These are phyloP conservation scores for Bombus superbus DNA, from an alignment of 1,140 invertebrate species.

Conservation along the genomic window DNA sequence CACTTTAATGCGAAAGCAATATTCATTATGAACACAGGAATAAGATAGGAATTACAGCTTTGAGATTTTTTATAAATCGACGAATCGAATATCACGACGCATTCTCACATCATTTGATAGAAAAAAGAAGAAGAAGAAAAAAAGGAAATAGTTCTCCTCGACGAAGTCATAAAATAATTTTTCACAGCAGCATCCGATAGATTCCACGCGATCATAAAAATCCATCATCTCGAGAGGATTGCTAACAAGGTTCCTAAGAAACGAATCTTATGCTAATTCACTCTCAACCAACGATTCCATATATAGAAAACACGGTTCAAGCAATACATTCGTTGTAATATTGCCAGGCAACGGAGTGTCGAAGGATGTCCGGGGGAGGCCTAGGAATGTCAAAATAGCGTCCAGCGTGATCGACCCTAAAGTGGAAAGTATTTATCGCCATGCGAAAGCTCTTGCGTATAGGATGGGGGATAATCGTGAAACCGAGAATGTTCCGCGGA, in stretches of 20 bases:
- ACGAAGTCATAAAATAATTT: too few relatives aligned
- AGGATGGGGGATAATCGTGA: slow-evolving; percentile 19
- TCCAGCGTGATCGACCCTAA: not conserved
- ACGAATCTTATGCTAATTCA: not conserved
- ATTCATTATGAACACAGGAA: too few relatives aligned
- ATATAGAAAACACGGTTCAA: not conserved
- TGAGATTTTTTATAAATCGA: too few relatives aligned
- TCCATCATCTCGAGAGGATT: not conserved
- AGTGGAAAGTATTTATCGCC: slow-evolving; percentile 31
- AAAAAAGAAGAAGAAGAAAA: too few relatives aligned
- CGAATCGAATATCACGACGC: too few relatives aligned
- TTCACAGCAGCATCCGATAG: not conserved
- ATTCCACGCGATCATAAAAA: not conserved
- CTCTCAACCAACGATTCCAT: not conserved
- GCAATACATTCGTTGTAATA: not conserved
- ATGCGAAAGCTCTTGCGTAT: not conserved
- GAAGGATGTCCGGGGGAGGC: not conserved
- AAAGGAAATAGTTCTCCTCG: not conserved
- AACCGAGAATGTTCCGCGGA: slow-evolving; percentile 11
- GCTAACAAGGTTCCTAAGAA: not conserved
- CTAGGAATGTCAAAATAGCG: slow-evolving; percentile 21
- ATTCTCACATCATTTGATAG: too few relatives aligned
- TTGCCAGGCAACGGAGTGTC: slow-evolving; percentile 26
- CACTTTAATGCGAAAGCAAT: not conserved
- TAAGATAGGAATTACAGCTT: too few relatives aligned